Base-by-base conservation (phyloP, 2,797 vertebrate genomes). In the Rhadinocentrus ornatus region DNA sequence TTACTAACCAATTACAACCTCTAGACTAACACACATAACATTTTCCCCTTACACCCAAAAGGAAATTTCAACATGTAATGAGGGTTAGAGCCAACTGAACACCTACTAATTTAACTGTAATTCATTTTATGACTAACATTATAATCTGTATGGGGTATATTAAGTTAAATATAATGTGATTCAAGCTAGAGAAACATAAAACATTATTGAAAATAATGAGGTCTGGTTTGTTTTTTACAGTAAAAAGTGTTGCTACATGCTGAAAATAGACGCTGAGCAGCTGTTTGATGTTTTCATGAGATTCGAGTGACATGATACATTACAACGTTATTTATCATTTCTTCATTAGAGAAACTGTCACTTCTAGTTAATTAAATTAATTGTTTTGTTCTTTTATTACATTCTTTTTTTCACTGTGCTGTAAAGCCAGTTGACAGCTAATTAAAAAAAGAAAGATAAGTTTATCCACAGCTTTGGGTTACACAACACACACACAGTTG, bases 391-490 rank as follows among this genome's bases (percentile, higher is more conserved):
- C 77, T 63, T 37, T 32, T 20, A 35, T 35, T 24, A n/a, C 3
- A 24, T 12, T 61, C 7, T 67, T 22, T 73, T 22, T 73, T 24
- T 34, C 18, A 55, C 53, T 66, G 27, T 63, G 69, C 69, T 62
- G 55, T 78, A 41, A 71, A 82, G 71, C 57, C 58, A 73, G 75
- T 73, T 88, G 84, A 89, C 84, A 90, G 79, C 80, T 76, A 72
- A 80, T 82, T 82, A 81, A 66, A 8, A 5, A 27, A 41, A 56
- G 34, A 52, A 61, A 71, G 76, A 71, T 73, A 66, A 80, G 66
- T 70, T 66, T 70, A 70, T 86, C 82, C 67, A 67, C 72, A 87
- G 84, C 73, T 89, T 89, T 79, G 74, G 65, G 82, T 90, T 88
- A 86, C 86, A 91, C 85, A 91, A 89, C 85, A 86, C 71, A 81